Evolutionary conservation across 2,797 vertebrate genomes (phyloP).

Genomic region (Acipenser ruthenus): DNA sequence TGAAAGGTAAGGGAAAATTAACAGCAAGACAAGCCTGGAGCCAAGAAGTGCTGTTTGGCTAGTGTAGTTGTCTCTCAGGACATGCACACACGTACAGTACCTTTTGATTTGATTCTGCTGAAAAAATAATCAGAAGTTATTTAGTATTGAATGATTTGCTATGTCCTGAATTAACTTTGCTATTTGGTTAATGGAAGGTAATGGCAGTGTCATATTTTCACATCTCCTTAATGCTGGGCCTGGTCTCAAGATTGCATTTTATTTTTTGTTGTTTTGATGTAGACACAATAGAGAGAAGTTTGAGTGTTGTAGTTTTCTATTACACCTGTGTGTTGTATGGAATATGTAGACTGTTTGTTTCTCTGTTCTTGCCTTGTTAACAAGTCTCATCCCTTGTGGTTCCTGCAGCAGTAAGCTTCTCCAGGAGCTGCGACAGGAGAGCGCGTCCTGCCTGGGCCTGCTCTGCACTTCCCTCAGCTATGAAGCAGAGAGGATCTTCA

Average conservation of each 20-base stretch:
- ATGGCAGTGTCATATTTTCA: no score
- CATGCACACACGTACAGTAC: no score
- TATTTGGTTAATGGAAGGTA: no score
- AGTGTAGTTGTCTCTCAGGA: no score
- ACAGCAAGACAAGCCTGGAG: not conserved
- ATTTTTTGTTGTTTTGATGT: not conserved
- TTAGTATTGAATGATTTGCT: no score
- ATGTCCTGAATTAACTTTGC: no score
- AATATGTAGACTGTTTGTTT: not conserved
- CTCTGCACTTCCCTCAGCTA: constrained; percentile 90
- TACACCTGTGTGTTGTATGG: not conserved
- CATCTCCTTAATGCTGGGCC: no score
- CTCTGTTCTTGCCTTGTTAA: no score
- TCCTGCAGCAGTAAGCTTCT: constrained; percentile 88
- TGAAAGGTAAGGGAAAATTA: constrained; percentile 75
- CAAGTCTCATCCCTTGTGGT: constrained; percentile 22
- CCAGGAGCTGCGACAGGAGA: constrained; percentile 93
- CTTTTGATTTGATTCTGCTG: no score
- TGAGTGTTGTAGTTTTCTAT: constrained; percentile 1
- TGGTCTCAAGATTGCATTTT: no score
- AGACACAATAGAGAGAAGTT: not conserved
- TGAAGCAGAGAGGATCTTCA: constrained; percentile 96
- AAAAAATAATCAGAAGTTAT: no score
- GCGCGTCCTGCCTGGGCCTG: constrained; percentile 85
- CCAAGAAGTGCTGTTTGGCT: no score